These are phyloP conservation scores for Coelopa frigida DNA, from an alignment of 1,140 invertebrate genomes.

Conservation along the genomic window DNA sequence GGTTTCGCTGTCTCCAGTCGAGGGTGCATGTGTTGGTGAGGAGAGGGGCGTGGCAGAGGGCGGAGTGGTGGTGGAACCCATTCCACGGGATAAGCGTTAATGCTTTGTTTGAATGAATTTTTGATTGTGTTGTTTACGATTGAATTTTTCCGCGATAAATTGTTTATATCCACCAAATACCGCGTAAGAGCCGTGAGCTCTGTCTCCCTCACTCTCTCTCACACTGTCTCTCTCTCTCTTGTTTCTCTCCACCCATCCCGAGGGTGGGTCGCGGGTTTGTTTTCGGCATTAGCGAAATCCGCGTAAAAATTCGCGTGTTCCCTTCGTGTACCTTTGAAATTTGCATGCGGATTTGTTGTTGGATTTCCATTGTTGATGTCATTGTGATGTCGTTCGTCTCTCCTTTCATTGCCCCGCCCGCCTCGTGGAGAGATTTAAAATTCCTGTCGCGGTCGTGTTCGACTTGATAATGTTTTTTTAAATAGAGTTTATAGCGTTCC, in stretches of 20 bases:
- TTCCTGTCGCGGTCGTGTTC: conserved; percentile 10
- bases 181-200: neutral
- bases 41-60: neutral
- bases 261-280: conserved; percentile 2
- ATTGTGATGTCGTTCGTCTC: neutral
- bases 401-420: neutral
- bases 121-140: conserved; percentile 47
- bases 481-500: conserved; percentile 7
- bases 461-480: conserved; percentile 13
- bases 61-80: neutral
- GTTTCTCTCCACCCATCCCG: neutral
- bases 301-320: neutral
- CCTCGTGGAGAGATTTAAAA: neutral
- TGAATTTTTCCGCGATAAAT: conserved; percentile 36
- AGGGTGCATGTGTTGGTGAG: neutral
- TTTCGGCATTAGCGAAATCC: neutral
- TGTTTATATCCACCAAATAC: conserved; percentile 15
- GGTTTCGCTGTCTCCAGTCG: neutral
- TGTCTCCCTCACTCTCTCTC: neutral
- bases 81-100: conserved; percentile 42
- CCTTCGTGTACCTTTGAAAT: conserved; percentile 9
- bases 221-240: neutral
- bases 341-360: conserved; percentile 6
- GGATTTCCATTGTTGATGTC: neutral
- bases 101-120: conserved; percentile 46